Evolutionary conservation across 1,140 invertebrate genomes (phyloP).

Genomic region (Drosophila mauritiana): DNA sequence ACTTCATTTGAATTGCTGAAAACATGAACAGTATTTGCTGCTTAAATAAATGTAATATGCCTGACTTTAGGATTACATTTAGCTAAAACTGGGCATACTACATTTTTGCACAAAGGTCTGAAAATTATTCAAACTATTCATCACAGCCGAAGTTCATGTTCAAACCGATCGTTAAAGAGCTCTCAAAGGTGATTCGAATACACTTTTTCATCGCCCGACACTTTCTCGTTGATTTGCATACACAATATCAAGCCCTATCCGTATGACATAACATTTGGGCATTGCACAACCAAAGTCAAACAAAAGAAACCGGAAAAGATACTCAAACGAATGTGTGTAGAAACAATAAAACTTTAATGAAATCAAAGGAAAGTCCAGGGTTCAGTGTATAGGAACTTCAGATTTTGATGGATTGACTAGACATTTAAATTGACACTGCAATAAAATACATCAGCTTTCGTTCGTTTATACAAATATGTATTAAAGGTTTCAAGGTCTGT

Average conservation of each 20-base stretch:
- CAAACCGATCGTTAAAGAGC: conserved; percentile 8
- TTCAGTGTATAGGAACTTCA: background rate
- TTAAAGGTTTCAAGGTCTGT: too few species aligned
- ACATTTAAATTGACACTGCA: background rate
- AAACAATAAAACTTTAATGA: conserved; percentile 9
- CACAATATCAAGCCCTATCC: conserved; percentile 15
- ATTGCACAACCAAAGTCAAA: conserved; percentile 23
- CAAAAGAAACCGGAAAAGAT: conserved; percentile 20
- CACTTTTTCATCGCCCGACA: conserved; percentile 21
- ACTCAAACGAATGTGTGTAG: conserved; percentile 1
- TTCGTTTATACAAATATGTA: background rate
- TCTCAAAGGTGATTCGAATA: conserved; percentile 5
- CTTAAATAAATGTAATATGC: background rate
- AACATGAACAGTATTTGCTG: too few species aligned
- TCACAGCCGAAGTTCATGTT: conserved; percentile 29
- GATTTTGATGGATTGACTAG: background rate
- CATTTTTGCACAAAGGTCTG: background rate
- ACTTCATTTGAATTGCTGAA: background rate
- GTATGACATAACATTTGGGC: conserved; percentile 31
- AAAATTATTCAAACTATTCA: conserved; percentile 28
- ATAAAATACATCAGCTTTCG: background rate
- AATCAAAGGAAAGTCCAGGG: background rate
- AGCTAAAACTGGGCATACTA: too few species aligned
- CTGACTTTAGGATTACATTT: background rate
- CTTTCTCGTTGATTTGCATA: conserved; percentile 46